Evolutionary conservation across 2,797 vertebrate species (phyloP).

Genomic region (Tapera naevia): DNA sequence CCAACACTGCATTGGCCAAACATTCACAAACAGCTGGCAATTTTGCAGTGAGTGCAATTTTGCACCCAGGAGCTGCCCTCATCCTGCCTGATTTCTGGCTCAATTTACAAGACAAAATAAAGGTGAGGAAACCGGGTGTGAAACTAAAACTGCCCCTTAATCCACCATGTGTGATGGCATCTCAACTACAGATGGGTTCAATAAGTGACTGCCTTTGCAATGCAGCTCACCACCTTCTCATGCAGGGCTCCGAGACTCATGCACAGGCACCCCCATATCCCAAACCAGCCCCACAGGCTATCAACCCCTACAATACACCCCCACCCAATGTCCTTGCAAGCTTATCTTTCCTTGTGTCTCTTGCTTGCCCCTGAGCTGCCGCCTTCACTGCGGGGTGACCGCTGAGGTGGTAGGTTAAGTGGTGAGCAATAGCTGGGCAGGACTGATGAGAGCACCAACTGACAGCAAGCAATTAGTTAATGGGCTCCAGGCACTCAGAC

Average conservation of each 20-base stretch:
- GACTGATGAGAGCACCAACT: not conserved
- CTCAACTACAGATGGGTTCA: not conserved
- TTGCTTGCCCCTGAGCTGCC: not conserved
- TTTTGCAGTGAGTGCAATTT: not conserved
- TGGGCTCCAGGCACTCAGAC: conserved; percentile 28
- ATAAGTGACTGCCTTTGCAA: not conserved
- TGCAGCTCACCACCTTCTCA: not conserved
- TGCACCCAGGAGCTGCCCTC: not conserved
- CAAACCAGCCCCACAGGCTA: not conserved
- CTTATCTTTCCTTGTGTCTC: not conserved
- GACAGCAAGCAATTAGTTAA: conserved; percentile 67
- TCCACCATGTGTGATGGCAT: not conserved
- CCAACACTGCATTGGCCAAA: not conserved
- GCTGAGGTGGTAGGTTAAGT: not conserved
- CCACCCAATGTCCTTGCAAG: not conserved
- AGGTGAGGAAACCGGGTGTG: not conserved
- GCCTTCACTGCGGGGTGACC: not conserved
- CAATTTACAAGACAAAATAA: not conserved
- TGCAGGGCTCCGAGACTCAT: not conserved
- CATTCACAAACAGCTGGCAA: not conserved
- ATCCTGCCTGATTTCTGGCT: not conserved
- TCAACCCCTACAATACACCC: not conserved
- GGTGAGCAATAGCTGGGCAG: conserved; percentile 1
- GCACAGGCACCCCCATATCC: not conserved
- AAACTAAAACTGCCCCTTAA: not conserved